Evolutionary conservation across 2,797 vertebrate species (phyloP), one percentile per base, ranked within the genome.

Genomic region (Acridotheres tristis): DNA sequence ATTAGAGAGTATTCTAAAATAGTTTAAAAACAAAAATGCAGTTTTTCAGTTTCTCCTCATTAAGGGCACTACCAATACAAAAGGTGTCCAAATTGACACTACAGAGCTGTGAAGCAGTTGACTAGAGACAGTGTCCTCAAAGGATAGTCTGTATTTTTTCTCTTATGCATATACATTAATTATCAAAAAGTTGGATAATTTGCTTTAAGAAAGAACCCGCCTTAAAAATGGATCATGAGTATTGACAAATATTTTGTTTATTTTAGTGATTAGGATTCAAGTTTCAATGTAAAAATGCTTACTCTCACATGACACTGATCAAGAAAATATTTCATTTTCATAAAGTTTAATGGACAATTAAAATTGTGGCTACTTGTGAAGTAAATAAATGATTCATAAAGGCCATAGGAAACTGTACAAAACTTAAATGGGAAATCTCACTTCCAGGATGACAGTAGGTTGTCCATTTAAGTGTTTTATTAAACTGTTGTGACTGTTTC

Each of bases 171-270:
- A 95, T 92, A 97, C 53, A 96, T 84, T 95, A 97, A 76, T 89
- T 98, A 97, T 97, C 94, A 98, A 98, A 98, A 98, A 97, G 90
- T 81, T 96, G 96, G 80, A 82, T 94, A 96, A 86, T 77, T 95
- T 97, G 61, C 81, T 96, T 97, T 98, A 97, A 97, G 96, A 98
- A 98, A 97, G 88, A 98, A 97, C 88, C 95, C 96, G 94, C 91
- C 76, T 96, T 96, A 97, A 97, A 97, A 94, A 92, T 97, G 97
- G 96, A 96, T 96, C 94, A 96, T 97, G 96, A 97, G 75, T 94
- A 96, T 84, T 95, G 88, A 97, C 81, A 93, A 96, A 94, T 90
- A 95, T 68, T 96, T 97, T 83, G 62, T 96, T 96, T 96, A 72
- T 96, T 97, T 96, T 91, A 95, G 77, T 90, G 82, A 83, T 93